Evolutionary conservation across 53 echinoderm and acorn worm genomes (phyloP), one percentile per base, ranked within the genome.

Genomic region (Temnopleurus reevesii): DNA sequence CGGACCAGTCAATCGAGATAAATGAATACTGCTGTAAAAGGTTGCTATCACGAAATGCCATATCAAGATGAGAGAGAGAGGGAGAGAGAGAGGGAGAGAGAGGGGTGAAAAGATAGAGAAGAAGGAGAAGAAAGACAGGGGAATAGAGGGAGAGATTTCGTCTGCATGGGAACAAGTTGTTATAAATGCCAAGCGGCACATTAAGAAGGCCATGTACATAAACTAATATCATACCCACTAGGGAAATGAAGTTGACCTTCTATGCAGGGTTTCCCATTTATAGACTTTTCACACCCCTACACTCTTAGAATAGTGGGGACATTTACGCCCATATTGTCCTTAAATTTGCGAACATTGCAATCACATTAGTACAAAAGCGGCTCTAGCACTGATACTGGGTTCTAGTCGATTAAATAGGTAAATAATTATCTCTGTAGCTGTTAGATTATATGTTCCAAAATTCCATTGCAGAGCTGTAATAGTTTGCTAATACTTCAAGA

Each of bases 171-270:
- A 34, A 34, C 30, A 17, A 17, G 38, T 41, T 41, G 71, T 71
- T 41, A 38, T 71, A 71, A 71, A 71, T 71, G 71, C 71, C 71
- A 71, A n/a, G 41, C 36, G 41, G 71, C 71, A 41, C 41, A 38
- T 71, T 71, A 21, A 41, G 71, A 71, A 71, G 71, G 71, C 41
- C 41, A 71, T 9, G n/a, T 0, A 41, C 71, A 71, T 71, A 36
- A 71, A 18, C 21, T 71, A 41, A 71, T 71, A 71, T 41, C 71
- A 71, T 41, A 21, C 41, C 71, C 71, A 41, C n/a, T n/a, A 19
- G 71, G 71, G 71, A 71, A n/a, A 5, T 19, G 41, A 38, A 71
- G 41, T 41, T 71, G 71, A 71, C 71, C 71, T 71, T 41, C 36
- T 41, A 63, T 63, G 4, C 15, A 71, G 6, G 36, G 23, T n/a